Evolutionary conservation across 2,797 vertebrate species (phyloP).

Genomic region (Decapterus maruadsi): DNA sequence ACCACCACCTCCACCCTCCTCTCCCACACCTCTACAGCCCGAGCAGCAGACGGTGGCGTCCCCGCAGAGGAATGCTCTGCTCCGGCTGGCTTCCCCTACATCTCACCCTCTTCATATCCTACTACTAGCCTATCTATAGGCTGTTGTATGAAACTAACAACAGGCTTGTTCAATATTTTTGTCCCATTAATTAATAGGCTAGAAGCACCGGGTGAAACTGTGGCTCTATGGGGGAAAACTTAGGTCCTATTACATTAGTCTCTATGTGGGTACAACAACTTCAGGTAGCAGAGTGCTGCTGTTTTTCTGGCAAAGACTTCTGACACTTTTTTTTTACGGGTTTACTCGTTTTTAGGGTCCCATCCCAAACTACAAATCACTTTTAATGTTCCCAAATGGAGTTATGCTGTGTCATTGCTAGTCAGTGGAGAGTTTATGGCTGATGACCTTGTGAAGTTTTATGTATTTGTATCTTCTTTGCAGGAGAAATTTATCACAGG

Average conservation of each 20-base stretch:
- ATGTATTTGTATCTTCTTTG: conserved; percentile 24
- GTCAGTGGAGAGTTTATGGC: conserved; percentile 38
- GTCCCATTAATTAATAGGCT: background rate
- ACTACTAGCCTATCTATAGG: too few relatives aligned
- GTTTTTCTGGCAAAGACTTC: conserved; percentile 46
- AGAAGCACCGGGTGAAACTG: accelerated
- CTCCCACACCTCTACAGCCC: conserved; percentile 14
- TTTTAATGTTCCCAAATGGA: conserved; percentile 48
- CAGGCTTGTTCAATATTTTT: background rate
- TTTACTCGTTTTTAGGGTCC: conserved; percentile 17
- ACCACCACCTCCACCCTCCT: background rate
- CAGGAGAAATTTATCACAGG: conserved; percentile 12
- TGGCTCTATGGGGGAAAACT: too few relatives aligned
- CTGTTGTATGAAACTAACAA: background rate
- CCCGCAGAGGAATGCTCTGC: conserved; percentile 68
- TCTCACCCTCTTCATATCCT: background rate
- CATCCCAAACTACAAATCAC: conserved; percentile 49
- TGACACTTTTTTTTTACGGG: conserved; percentile 30
- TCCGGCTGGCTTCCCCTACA: conserved; percentile 51
- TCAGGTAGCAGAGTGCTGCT: conserved; percentile 32
- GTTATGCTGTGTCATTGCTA: conserved; percentile 30
- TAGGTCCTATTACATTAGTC: too few relatives aligned
- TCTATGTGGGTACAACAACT: conserved; percentile 13
- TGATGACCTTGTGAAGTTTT: conserved; percentile 45
- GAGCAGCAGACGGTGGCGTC: conserved; percentile 57